Base-by-base conservation (phyloP, 53 echinoderm and acorn worm species). In the Antedon mediterranea region DNA sequence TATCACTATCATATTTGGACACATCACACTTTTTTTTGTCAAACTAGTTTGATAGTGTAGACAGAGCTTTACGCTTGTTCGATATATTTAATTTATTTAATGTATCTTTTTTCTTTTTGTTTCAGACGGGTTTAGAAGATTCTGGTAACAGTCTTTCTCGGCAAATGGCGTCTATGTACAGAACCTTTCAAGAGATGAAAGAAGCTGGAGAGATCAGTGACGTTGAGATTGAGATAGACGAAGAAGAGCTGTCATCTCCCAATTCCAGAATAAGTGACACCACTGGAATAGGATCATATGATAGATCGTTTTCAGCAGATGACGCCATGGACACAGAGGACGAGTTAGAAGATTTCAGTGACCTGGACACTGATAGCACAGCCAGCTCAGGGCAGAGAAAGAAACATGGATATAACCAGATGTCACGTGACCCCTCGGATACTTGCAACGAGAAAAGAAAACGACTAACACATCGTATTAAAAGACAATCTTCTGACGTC, bases 141-240 rank as follows among this genome's bases (percentile, higher is more conserved):
- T 93, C 86, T 14, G 97, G 97, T 0, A 89, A 92, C 82, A 84
- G 87, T 18, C 85, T 97, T 28, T 97, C 97, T 18, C 82, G 97
- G 28, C 91, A 97, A 78, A 81, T 97, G 76, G 97, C 97, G 3
- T 91, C 97, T n/a, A 87, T 97, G 90, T 89, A 91, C 74, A 79
- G 97, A 79, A 89, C 86, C 27, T 86, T 97, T 74, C 80, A 97
- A 43, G 89, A 92, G 43, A 89, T 97, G 77, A 97, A 97, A 76
- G 97, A 97, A 32, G 87, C 89, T 29, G 86, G 85, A 43, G 79
- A 73, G 29, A 80, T 79, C 23, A 85, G 82, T 32, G 44, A 43
- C 26, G 78, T 71, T 28, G 88, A 83, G 18, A 89, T 82, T 30
- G 87, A 71, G 4, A 89, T 83, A 18, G 77, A 77, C 6, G 93